Percentiles rank a stretch among this genome's conserved stretches.
Evolutionary conservation across 30 jellyfish, hydroid and myxozoan genomes (phyloP).

Genomic region (Phacellophora camtschatica): DNA sequence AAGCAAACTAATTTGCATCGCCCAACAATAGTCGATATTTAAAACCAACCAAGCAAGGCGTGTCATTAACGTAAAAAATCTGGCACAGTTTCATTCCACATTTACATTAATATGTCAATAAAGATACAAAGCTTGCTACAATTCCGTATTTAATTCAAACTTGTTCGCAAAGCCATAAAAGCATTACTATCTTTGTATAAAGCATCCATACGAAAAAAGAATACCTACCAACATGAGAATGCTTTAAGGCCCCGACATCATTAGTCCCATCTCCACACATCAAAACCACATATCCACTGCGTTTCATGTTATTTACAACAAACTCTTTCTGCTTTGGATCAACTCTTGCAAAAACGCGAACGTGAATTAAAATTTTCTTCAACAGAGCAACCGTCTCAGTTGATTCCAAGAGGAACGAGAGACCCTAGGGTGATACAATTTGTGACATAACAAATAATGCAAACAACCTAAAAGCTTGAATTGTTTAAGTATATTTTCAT

Average conservation of each 20-base stretch:
- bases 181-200: too few species aligned
- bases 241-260: conserved; percentile 99
- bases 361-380: conserved; percentile 43
- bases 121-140: too few species aligned
- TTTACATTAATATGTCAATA: too few species aligned
- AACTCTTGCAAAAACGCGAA: conserved; percentile 96
- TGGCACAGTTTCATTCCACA: too few species aligned
- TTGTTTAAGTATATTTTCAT: too few species aligned
- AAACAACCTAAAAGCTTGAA: neutral
- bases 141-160: too few species aligned
- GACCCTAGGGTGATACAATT: conserved; percentile 58
- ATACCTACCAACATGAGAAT: conserved; percentile 97
- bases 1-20: too few species aligned
- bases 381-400: conserved; percentile 13
- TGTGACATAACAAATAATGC: neutral
- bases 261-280: conserved; percentile 99
- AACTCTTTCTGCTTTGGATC: conserved; percentile 97
- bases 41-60: too few species aligned
- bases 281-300: conserved; percentile 74
- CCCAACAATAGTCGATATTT: too few species aligned
- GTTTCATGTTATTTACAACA: conserved; percentile 75
- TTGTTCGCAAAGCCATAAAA: too few species aligned
- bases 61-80: too few species aligned
- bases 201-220: too few species aligned
- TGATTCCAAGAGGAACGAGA: conserved; percentile 47